These are phyloP conservation scores for Sebastes iracundus DNA, from an alignment of 2,797 vertebrate species.

Conservation along the genomic window DNA sequence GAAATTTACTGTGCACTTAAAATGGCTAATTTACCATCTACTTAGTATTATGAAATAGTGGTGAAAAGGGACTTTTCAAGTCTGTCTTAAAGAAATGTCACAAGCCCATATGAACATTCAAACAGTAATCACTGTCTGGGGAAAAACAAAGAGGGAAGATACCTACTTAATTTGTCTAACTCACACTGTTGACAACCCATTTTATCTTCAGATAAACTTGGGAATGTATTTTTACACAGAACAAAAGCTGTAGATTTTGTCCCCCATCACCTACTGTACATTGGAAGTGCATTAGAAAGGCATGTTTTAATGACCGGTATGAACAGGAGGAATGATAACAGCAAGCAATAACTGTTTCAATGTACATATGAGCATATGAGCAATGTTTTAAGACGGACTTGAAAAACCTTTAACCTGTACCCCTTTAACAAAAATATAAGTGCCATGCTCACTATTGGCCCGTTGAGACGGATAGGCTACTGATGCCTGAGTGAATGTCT, in stretches of 20 bases:
- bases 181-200: neutral
- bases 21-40: neutral
- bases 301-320: neutral
- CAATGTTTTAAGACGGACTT: neutral
- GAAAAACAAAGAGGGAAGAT: neutral
- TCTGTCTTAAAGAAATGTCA: neutral
- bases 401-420: neutral
- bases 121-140: neutral
- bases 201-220: neutral
- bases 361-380: neutral
- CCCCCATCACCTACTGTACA: neutral
- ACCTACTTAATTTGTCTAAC: neutral
- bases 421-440: neutral
- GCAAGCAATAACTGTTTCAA: neutral
- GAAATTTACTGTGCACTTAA: neutral
- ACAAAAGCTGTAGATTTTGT: neutral
- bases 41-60: neutral
- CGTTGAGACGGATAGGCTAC: neutral
- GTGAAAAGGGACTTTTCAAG: neutral
- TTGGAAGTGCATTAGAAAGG: neutral
- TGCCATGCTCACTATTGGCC: neutral
- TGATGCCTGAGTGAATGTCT: neutral
- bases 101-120: neutral
- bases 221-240: neutral
- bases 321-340: neutral